Base-by-base conservation (phyloP, 2,113 vertebrate genomes). In the Tylochromis polylepis region DNA sequence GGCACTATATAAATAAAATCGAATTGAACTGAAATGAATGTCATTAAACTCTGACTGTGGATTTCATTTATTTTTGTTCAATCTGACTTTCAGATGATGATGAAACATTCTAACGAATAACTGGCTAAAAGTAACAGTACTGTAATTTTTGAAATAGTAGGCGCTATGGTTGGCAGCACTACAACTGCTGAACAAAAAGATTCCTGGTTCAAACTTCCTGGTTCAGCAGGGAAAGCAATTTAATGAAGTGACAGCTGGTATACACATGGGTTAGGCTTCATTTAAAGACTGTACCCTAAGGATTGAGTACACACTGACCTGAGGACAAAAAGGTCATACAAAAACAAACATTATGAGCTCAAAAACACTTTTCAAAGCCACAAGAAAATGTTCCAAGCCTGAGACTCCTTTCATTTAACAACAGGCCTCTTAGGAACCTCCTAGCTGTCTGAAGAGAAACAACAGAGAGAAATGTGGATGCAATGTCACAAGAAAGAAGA, bases 401-500 rank as follows among this genome's bases (percentile, higher is more conserved):
- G 11, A 22, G 14, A 81, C 27, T 65, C n/a, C 43, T 58, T 91
- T 85, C 58, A 75, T 89, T 84, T 84, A 90, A 91, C 72, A 85
- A 85, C 62, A 77, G 75, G 70, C 29, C 84, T 85, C 83, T 81
- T 38, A 57, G 84, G 91, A 88, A 91, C 92, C 59, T 89, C 82
- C 89, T 55, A 58, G 82, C 57, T 79, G 77, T 11, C 11, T 81
- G 87, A 86, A 85, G 79, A 91, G 86, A 85, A 79, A 86, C 88
- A 84, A 60, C n/a, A 87, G 55, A 83, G 65, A 87, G 86, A 84
- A 91, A 89, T 78, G 60, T 14, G 84, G 86, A 83, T 90, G 79
- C 81, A 79, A 84, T 38, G 83, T 91, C 87, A 88, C 5, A 16
- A 90, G 83, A 86, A 81, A 83, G 65, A 86, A 87, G 87, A 82